A percentile compares a stretch with the other conserved stretches of the same genome.
These are phyloP conservation scores for Scaptomyza pallida DNA, from an alignment of 1,140 invertebrate species.

Conservation along the genomic window DNA sequence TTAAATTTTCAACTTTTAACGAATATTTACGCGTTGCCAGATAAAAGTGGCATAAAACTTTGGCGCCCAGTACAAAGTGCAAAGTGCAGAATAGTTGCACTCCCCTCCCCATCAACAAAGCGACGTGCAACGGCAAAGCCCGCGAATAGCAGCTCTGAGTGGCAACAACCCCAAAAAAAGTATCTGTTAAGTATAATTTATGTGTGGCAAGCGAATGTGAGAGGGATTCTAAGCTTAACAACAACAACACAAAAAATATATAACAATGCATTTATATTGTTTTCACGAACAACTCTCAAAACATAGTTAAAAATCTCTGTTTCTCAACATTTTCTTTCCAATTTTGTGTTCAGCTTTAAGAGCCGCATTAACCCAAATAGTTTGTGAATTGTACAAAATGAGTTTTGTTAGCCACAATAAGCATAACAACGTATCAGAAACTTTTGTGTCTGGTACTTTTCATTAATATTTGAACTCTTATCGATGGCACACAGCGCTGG, in stretches of 20 bases:
- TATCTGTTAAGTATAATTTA: constrained; percentile 80
- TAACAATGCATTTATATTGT: constrained; percentile 56
- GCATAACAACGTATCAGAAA: not conserved
- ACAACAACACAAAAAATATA: not conserved
- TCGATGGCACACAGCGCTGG: not conserved
- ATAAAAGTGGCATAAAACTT: constrained; percentile 81
- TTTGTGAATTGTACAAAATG: too few species aligned
- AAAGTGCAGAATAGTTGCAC: constrained; percentile 73
- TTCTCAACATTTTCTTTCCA: not conserved
- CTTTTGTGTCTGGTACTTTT: constrained; percentile 3
- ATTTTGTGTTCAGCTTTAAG: not conserved
- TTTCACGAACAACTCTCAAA: constrained; percentile 11
- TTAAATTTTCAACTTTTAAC: constrained; percentile 82
- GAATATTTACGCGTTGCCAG: constrained; percentile 80
- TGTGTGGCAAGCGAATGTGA: constrained; percentile 51
- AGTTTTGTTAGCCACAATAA: too few species aligned
- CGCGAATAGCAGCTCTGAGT: constrained; percentile 13
- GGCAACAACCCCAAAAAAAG: constrained; percentile 55
- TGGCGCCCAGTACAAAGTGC: constrained; percentile 48
- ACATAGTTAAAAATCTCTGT: not conserved
- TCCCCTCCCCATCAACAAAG: constrained; percentile 32
- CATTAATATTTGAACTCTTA: not conserved
- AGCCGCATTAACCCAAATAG: too few species aligned
- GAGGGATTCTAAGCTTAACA: constrained; percentile 30
- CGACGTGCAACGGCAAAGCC: constrained; percentile 10